Evolutionary conservation across 1,140 invertebrate genomes (phyloP).

Genomic region (Solenopsis invicta): DNA sequence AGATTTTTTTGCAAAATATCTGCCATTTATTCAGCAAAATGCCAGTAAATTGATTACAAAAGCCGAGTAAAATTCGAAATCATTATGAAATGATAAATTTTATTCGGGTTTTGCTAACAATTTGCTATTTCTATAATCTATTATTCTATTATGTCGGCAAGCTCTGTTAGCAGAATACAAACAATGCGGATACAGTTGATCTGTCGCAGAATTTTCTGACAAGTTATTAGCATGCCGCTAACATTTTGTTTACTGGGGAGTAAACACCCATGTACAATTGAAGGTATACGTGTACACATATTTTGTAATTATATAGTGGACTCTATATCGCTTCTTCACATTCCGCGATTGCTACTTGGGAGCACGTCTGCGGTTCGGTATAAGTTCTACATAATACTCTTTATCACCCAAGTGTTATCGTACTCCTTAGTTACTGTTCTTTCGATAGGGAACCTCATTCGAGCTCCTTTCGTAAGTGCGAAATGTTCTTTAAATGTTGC

Average conservation of each 20-base stretch:
- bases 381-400: conserved; percentile 24
- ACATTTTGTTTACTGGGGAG: conserved; percentile 1
- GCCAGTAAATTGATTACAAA: background rate
- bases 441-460: background rate
- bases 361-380: background rate
- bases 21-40: background rate
- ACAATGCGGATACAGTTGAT: background rate
- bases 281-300: background rate
- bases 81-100: background rate
- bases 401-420: background rate
- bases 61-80: background rate
- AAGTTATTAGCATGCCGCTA: background rate
- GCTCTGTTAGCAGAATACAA: too few species aligned
- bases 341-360: background rate
- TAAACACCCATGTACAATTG: background rate
- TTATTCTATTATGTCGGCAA: too few species aligned
- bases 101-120: background rate
- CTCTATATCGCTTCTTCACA: background rate
- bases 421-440: background rate
- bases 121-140: background rate
- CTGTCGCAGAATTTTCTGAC: background rate
- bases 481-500: conserved; percentile 9
- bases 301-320: conserved; percentile 19
- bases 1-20: background rate
- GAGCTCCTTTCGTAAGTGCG: background rate